Conservation (phyloP, 2,888 invertebrate species). For the Lottia scabra region DNA sequence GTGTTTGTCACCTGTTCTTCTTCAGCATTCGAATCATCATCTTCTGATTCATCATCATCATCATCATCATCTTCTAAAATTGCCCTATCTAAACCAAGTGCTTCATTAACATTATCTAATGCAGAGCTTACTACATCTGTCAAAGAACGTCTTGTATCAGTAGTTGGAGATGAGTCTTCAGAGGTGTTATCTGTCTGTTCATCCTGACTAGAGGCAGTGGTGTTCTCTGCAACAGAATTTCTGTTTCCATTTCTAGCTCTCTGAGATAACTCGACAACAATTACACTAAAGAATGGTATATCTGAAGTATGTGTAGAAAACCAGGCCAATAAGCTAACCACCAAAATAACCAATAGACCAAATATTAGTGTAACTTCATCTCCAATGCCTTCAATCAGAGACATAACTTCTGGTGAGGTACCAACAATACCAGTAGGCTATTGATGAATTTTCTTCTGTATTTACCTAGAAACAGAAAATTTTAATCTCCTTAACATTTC, state of each 20-base stretch:
- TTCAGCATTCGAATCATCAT: background rate
- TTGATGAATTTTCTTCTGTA: background rate
- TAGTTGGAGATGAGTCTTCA: background rate
- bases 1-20: background rate
- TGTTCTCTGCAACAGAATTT: background rate
- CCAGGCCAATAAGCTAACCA: slow-evolving; percentile 77
- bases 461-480: background rate
- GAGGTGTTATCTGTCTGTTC: background rate
- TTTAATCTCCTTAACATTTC: no score
- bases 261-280: slow-evolving; percentile 53
- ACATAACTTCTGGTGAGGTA: slow-evolving; percentile 40
- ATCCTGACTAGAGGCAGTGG: background rate
- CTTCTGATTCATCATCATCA: background rate
- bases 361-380: slow-evolving; percentile 85
- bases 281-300: slow-evolving; percentile 71
- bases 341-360: slow-evolving; percentile 74
- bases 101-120: background rate
- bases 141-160: background rate
- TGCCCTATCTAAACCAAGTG: background rate
- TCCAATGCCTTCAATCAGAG: slow-evolving; percentile 84
- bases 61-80: slow-evolving; percentile 3
- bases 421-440: background rate
- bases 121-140: background rate
- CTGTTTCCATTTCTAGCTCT: slow-evolving; percentile 19
- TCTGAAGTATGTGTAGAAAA: slow-evolving; percentile 83